Percentiles rank a stretch among this genome's conserved stretches.
phyloP scores from a whole-genome alignment of 1,140 invertebrate genomes.

The Drosophila orena region DNA sequence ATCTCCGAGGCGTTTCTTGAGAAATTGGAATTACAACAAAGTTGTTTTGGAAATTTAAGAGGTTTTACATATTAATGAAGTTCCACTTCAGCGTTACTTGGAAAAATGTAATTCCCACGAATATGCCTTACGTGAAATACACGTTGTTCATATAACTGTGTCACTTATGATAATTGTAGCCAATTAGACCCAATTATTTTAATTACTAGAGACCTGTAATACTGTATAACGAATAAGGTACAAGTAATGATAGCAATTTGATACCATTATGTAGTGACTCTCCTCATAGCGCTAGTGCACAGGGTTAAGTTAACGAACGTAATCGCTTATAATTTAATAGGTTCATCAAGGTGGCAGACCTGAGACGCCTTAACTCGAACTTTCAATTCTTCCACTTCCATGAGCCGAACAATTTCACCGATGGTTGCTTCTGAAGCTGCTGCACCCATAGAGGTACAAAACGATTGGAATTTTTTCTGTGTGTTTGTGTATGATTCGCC shows the following conservation, averaged over 20 bases:
- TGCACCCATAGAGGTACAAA: conserved; percentile 5
- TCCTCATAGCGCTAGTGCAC: neutral
- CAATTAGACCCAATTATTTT: neutral
- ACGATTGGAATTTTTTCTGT: conserved; percentile 42
- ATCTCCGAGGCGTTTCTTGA: no score
- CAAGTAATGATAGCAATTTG: neutral
- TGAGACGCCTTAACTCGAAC: conserved; percentile 11
- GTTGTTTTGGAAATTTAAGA: neutral
- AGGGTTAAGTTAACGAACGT: neutral
- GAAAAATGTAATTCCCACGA: neutral
- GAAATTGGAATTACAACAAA: neutral
- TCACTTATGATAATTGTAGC: neutral
- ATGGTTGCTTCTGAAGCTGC: conserved; percentile 11
- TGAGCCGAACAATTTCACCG: conserved; percentile 33
- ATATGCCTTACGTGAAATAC: neutral
- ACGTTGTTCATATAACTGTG: neutral
- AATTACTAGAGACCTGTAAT: no score
- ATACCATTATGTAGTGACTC: neutral
- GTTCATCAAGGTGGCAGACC: neutral
- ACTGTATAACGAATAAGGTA: neutral
- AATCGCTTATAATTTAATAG: conserved; percentile 10
- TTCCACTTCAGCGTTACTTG: no score
- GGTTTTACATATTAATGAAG: no score
- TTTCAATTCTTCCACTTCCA: conserved; percentile 29
- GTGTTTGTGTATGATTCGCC: conserved; percentile 69